Base-by-base conservation (phyloP, 2,797 vertebrate species). In the Mormyrus hasselquistii region DNA sequence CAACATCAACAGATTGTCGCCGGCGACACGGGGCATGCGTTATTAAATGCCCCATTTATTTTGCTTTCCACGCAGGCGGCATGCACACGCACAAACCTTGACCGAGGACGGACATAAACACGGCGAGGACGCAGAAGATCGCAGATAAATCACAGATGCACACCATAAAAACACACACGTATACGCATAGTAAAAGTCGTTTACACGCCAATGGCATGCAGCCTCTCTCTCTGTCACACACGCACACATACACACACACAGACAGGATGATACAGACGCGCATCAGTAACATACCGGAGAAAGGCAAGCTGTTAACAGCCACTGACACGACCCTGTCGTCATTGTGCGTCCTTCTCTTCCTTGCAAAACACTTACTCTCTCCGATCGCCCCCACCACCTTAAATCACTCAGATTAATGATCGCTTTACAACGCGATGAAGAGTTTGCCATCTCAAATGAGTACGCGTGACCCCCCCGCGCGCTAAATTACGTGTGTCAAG, bases 381-480 rank as follows among this genome's bases (percentile, higher is more conserved):
- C 69, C 88, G 19, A 91, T 92, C 90, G 92, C 92, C 47, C 91
- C 89, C 92, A 91, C 41, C 65, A 87, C 93, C 89, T 94, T 92
- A 93, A 94, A 95, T 93, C 91, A 92, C 86, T 87, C 90, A 94
- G 94, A 96, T 95, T 94, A 94, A 91, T 91, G 55, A 34, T 25
- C 34, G 38, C 73, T 79, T 93, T 94, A 86, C 92, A 91, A 91
- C 91, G 93, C 92, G 90, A 90, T 90, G 90, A 88, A 89, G 90
- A 92, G 91, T 90, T 90, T 92, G 92, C 93, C 91, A 90, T 89
- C 90, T 93, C 93, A 93, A 93, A 95, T 94, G 94, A 90, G 84
- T 90, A 91, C 88, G 92, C 92, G 90, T 93, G 93, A 92, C 92
- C 91, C 69, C 93, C 25, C 90, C 53, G 85, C 91, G 25, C 25